Base-by-base conservation (phyloP, 1,140 invertebrate genomes). In the Hyles euphorbiae region DNA sequence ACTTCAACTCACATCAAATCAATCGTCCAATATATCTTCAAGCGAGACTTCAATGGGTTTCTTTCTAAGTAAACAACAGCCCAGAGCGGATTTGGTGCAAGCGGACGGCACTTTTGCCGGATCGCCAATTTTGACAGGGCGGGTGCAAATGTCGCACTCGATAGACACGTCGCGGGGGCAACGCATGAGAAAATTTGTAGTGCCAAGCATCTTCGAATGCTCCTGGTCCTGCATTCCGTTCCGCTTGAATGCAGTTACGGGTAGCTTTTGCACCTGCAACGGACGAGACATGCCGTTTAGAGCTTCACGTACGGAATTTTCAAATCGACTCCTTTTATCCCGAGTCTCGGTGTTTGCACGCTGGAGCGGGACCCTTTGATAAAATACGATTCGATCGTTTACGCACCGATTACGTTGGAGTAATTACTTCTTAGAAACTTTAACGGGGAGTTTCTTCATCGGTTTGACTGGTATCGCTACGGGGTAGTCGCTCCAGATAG, bases 181-280 rank as follows among this genome's bases (percentile, higher is more conserved):
- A 64, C 82, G 65, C 49, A 59, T 53, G 46, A 87, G 74, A 64
- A 81, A 87, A 70, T 87, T 87, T 48, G 78, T 63, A 55, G 77
- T 72, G 12, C 79, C 79, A 53, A 80, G 67, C n/a, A 72, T 44
- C 56, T 75, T 81, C 10, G 82, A 83, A 70, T 84, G 77, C 55
- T 86, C 81, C 61, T 83, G 78, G 61, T 87, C 84, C 67, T 86
- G 81, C 76, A 86, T 80, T 53, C 83, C 82, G 57, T 87, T 86
- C 47, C 84, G 78, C 67, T 84, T 87, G 71, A 87, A 87, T 48
- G 84, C 83, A 58, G 77, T 68, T 36, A 83, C 75, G 53, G 84
- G 84, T 56, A 87, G 60, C 66, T 76, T 74, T 53, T 62, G 64
- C 59, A 87, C 82, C 84, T 87, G 84, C 62, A 87, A 87, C 63